Conservation (phyloP, 1,140 invertebrate species). For the Ostrea edulis region DNA sequence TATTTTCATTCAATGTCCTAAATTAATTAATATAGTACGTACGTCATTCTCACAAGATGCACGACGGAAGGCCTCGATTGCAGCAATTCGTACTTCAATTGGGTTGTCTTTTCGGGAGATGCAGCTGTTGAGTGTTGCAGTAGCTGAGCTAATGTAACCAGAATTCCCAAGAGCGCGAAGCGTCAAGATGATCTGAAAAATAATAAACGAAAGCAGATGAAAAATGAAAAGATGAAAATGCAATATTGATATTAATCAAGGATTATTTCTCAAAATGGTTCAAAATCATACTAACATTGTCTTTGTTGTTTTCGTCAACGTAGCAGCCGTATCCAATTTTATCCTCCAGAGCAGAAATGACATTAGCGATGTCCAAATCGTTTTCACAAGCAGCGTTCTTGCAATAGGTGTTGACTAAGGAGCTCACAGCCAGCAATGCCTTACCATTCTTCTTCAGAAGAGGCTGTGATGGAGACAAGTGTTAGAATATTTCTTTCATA, state of each 20-base stretch:
- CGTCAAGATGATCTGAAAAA: conserved; percentile 76
- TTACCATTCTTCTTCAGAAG: conserved; percentile 69
- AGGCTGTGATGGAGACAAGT: not conserved
- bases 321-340: conserved; percentile 81
- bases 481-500: not conserved
- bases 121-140: conserved; percentile 66
- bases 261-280: not conserved
- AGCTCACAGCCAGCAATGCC: conserved; percentile 79
- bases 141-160: conserved; percentile 85
- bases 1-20: not conserved
- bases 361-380: conserved; percentile 80
- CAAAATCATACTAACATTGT: conserved; percentile 78
- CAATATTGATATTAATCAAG: not conserved
- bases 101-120: conserved; percentile 83
- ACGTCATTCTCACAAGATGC: conserved; percentile 85
- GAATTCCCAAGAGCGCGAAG: conserved; percentile 94
- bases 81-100: conserved; percentile 87
- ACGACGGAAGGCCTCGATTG: conserved; percentile 88
- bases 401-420: conserved; percentile 81
- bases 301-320: conserved; percentile 84
- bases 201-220: not conserved
- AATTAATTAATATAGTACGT: conserved; percentile 66
- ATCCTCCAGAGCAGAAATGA: conserved; percentile 81
- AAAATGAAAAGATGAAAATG: not conserved
- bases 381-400: conserved; percentile 72